These are phyloP conservation scores for Xestoiulus laeticollis DNA, from an alignment of 2,888 invertebrate genomes.

Conservation along the genomic window DNA sequence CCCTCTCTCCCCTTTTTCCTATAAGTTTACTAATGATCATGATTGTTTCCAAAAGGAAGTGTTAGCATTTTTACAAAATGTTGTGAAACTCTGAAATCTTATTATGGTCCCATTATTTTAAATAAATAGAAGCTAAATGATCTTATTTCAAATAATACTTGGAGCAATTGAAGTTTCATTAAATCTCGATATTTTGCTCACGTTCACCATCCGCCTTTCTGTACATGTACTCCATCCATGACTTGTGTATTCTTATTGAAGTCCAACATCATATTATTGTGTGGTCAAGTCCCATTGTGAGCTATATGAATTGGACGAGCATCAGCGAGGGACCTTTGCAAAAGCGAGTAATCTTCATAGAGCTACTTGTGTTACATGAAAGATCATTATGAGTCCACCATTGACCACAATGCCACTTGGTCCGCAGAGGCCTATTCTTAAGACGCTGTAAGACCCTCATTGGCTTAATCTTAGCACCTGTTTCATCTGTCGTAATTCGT, in stretches of 20 bases:
- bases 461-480: constrained; percentile 43
- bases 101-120: neutral
- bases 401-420: constrained; percentile 41
- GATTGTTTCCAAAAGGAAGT: neutral
- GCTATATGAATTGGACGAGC: constrained; percentile 20
- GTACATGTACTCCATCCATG: neutral
- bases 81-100: neutral
- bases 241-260: constrained; percentile 4
- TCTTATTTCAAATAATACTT: constrained; percentile 27
- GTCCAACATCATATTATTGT: constrained; percentile 30
- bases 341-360: constrained; percentile 35
- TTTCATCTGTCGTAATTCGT: constrained; percentile 6
- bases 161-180: neutral
- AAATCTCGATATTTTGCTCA: neutral
- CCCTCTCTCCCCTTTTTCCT: neutral
- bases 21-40: neutral
- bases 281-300: constrained; percentile 31
- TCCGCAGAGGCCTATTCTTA: constrained; percentile 11
- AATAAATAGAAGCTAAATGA: constrained; percentile 14
- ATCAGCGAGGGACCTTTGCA: constrained; percentile 38
- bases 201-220: neutral
- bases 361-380: constrained; percentile 38
- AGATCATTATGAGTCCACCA: constrained; percentile 39
- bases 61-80: neutral
- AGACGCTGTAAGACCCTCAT: constrained; percentile 20